A percentile compares a stretch with the other conserved stretches of the same genome.
These are phyloP conservation scores for Threskiornis aethiopicus DNA, from an alignment of 2,797 vertebrate genomes.

Conservation along the genomic window DNA sequence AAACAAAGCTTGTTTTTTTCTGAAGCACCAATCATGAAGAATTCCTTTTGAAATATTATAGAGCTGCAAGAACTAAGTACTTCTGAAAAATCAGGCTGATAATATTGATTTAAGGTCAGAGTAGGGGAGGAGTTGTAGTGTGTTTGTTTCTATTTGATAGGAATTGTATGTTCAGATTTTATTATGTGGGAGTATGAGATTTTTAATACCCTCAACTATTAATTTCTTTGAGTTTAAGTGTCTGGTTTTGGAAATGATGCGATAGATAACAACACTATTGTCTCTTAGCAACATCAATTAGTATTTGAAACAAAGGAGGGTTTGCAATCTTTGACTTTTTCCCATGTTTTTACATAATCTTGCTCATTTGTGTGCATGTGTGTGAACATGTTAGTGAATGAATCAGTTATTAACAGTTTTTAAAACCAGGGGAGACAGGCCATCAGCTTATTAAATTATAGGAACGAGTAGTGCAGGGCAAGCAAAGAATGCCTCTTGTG, in stretches of 20 bases:
- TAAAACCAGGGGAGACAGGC: background rate
- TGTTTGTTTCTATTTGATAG: background rate
- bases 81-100: background rate
- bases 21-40: background rate
- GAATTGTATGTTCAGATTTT: background rate
- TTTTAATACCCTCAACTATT: background rate
- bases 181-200: background rate
- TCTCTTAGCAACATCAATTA: constrained; percentile 24
- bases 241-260: background rate
- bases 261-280: background rate
- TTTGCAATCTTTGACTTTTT: background rate
- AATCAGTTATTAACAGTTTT: background rate
- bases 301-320: background rate
- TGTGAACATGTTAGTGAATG: background rate
- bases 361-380: background rate
- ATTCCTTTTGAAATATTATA: background rate
- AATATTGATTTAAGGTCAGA: background rate
- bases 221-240: background rate
- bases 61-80: background rate
- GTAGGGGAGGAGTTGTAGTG: background rate
- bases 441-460: constrained; percentile 22
- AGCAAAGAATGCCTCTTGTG: background rate
- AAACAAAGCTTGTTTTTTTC: background rate
- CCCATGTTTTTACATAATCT: background rate
- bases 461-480: background rate